These are phyloP conservation scores for Marmota monax DNA, from an alignment of 2,113 vertebrate species.

Conservation along the genomic window DNA sequence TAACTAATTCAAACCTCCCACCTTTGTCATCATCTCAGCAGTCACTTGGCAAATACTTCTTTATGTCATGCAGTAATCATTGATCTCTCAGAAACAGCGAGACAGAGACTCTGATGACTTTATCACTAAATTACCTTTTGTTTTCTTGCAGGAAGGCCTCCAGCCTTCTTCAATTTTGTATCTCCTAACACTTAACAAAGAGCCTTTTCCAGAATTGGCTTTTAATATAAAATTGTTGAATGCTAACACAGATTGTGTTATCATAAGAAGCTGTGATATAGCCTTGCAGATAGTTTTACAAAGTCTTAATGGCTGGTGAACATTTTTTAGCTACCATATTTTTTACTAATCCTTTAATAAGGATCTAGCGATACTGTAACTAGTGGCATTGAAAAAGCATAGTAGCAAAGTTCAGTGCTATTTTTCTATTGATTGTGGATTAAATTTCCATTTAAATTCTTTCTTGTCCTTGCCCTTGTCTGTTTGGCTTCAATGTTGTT, in stretches of 20 bases:
- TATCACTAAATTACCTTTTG: not conserved
- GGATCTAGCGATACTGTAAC: not conserved
- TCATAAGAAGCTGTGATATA: not conserved
- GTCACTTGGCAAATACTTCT: conserved; percentile 50
- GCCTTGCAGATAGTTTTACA: conserved; percentile 4
- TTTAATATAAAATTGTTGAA: conserved; percentile 16
- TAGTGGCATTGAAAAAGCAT: not conserved
- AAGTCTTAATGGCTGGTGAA: not conserved
- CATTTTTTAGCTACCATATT: not conserved
- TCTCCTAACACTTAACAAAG: not conserved
- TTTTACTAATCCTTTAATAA: not conserved
- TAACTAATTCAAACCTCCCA: conserved; percentile 17
- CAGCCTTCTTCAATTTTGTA: conserved; percentile 5
- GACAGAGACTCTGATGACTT: conserved; percentile 23
- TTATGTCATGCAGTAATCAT: conserved; percentile 56
- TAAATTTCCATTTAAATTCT: conserved; percentile 52
- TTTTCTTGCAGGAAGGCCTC: not conserved
- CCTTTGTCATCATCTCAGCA: conserved; percentile 18
- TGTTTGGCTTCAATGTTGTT: not conserved
- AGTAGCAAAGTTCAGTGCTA: not conserved
- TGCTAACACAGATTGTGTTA: conserved; percentile 11
- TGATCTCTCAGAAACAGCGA: conserved; percentile 53
- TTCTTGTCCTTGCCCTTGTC: not conserved
- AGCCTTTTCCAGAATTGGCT: not conserved
- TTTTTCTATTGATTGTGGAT: not conserved